Evolutionary conservation across 2,797 vertebrate genomes (phyloP).

Genomic region (Tenualosa thibaudeaui): DNA sequence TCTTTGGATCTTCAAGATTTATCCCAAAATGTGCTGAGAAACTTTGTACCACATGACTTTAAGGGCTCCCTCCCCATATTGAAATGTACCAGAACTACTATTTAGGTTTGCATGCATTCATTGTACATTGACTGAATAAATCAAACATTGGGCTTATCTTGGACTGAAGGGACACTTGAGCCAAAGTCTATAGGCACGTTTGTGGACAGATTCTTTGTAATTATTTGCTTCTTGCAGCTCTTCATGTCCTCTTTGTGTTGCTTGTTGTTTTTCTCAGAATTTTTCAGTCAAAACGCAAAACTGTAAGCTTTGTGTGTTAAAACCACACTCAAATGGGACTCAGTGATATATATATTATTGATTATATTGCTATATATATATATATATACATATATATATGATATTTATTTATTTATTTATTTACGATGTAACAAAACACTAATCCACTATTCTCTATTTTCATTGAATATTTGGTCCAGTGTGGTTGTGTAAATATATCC

Average conservation of each 20-base stretch:
- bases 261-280: background rate
- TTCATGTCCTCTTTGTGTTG: too few relatives aligned
- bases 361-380: too few relatives aligned
- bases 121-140: background rate
- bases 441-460: background rate
- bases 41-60: too few relatives aligned
- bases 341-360: background rate
- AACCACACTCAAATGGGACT: background rate
- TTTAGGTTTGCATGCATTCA: background rate
- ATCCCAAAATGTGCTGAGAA: too few relatives aligned
- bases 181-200: background rate
- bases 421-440: background rate
- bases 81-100: too few relatives aligned
- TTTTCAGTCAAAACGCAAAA: background rate
- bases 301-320: background rate
- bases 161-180: background rate
- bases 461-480: background rate
- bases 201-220: background rate
- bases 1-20: too few relatives aligned
- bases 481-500: background rate
- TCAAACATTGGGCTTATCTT: background rate
- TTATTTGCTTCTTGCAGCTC: too few relatives aligned
- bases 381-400: background rate
- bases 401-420: background rate
- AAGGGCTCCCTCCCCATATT: too few relatives aligned